Percentiles rank a stretch among this genome's conserved stretches.
Evolutionary conservation across 2,113 vertebrate species (phyloP).

Genomic region (Spermophilus dauricus): DNA sequence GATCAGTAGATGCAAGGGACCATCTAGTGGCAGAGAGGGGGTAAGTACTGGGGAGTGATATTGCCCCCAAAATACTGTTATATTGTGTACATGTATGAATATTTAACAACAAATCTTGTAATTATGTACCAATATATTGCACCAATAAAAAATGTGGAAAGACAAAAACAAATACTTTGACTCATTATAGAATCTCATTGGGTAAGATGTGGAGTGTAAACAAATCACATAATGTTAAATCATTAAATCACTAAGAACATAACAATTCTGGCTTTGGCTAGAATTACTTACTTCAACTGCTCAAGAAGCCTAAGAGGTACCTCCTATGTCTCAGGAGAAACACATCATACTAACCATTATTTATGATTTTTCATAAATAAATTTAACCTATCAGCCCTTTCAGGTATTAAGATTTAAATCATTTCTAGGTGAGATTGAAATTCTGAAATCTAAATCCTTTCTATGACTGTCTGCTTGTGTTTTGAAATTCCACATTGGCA

Average conservation of each 20-base stretch:
- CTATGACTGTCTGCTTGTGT: background rate
- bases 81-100: too few species aligned
- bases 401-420: background rate
- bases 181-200: too few species aligned
- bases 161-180: too few species aligned
- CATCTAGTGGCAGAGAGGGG: too few species aligned
- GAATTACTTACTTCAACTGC: background rate
- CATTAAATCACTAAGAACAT: background rate
- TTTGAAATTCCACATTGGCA: background rate
- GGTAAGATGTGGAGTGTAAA: too few species aligned
- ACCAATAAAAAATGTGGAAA: too few species aligned
- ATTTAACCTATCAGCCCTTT: background rate
- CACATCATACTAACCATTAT: background rate
- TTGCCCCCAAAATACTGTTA: too few species aligned
- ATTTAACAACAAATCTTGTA: too few species aligned
- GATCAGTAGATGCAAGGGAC: too few species aligned
- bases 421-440: background rate
- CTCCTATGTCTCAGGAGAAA: background rate
- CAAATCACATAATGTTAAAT: too few species aligned
- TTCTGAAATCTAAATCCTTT: background rate
- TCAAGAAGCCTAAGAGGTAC: background rate
- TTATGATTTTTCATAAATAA: slow-evolving; percentile 50
- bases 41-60: too few species aligned
- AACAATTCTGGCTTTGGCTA: background rate
- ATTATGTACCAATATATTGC: too few species aligned